Conservation (phyloP, 2,113 vertebrate species). For the Mus musculus region GRCm39 chr1:138502001-138502500, state of each 20-base stretch:
- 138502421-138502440: neutral
- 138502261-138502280: neutral
- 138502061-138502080: neutral
- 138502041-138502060: neutral
- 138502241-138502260: neutral
- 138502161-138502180: neutral
- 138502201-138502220: neutral
- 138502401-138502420: neutral
- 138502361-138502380: neutral
- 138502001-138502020: neutral
- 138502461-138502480: neutral
- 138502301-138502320: neutral
- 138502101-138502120: neutral
- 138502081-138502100: neutral
- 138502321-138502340: neutral
- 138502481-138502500: neutral
- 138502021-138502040: neutral
- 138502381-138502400: neutral
- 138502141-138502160: neutral
- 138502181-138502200: neutral
- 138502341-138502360: neutral
- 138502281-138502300: neutral
- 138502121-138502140: neutral
- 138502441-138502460: neutral
- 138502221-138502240: neutral